Base-by-base conservation (phyloP, 2,113 vertebrate species). In the Smithornis capensis region DNA sequence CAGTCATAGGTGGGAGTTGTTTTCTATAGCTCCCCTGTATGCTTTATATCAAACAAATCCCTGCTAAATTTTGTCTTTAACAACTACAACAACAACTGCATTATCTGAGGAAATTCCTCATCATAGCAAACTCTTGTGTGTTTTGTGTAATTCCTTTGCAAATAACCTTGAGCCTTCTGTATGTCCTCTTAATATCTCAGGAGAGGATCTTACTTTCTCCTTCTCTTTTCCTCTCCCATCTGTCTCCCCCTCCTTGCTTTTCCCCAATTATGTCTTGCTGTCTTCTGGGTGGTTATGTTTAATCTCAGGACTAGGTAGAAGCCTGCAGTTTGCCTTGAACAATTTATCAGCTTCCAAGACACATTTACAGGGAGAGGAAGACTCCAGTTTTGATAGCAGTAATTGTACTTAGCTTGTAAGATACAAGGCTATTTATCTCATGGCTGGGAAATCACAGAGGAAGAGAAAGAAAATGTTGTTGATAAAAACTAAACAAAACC, bases 351-450 rank as follows among this genome's bases (percentile, higher is more conserved):
- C 92, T 97, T 97, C 96, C 96, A 92, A 96, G 90, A 97, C 97
- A 98, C 97, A 97, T 98, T 98, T 97, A 97, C 92, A 96, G 95
- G 97, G 92, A 96, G 95, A 97, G 95, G 97, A 97, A 98, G 97
- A 96, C 98, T 96, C 89, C 90, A 95, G 97, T 97, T 98, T 98
- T 98, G 98, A 98, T 98, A 98, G 96, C 55, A 95, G 97, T 98
- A 98, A 98, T 98, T 98, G 98, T 98, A 98, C 98, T 98, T 98
- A 98, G 98, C 97, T 98, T 98, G 97, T 97, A 98, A 97, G 98
- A 96, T 97, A 97, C 96, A 97, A 96, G 92, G 95, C 96, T 98
- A 97, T 98, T 98, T 98, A 98, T 98, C 98, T 98, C 87, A 64
- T 3, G 31, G 73, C 93, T 96, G 57, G 90, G 92, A 98, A 98